A percentile compares a stretch with the other conserved stretches of the same genome.
Evolutionary conservation across 1,140 invertebrate genomes (phyloP).

Genomic region (Drosophila navojoa): DNA sequence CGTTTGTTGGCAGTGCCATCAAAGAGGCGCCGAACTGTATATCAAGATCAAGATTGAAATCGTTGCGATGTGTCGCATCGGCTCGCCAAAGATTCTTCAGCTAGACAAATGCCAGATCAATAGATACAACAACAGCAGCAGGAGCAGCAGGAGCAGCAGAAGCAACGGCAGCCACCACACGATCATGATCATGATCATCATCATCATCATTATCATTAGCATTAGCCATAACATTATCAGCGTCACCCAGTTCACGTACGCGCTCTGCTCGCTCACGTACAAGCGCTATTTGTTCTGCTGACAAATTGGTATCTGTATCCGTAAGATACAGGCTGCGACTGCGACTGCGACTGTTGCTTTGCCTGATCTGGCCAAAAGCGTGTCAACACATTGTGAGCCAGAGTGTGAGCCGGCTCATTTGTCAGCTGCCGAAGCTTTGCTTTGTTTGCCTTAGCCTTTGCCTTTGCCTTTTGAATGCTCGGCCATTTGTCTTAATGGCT

Average conservation of each 20-base stretch:
- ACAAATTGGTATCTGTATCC: slow-evolving; percentile 66
- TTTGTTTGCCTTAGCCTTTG: slow-evolving; percentile 39
- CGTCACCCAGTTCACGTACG: slow-evolving; percentile 69
- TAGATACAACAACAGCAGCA: slow-evolving; percentile 14
- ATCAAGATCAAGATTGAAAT: slow-evolving; percentile 82
- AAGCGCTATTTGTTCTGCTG: slow-evolving; percentile 64
- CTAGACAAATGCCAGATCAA: slow-evolving; percentile 43
- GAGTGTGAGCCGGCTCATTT: slow-evolving; percentile 61
- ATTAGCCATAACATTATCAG: slow-evolving; percentile 9
- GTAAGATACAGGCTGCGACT: slow-evolving; percentile 39
- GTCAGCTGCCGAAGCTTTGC: slow-evolving; percentile 55
- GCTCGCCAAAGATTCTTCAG: slow-evolving; percentile 38
- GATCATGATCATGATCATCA: neutral
- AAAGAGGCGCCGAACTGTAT: slow-evolving; percentile 75
- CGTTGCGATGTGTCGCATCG: slow-evolving; percentile 52
- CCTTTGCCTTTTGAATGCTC: slow-evolving; percentile 54
- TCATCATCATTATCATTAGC: slow-evolving; percentile 17
- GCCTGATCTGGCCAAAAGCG: slow-evolving; percentile 53
- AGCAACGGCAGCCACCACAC: neutral
- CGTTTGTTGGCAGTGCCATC: slow-evolving; percentile 53
- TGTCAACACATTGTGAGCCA: slow-evolving; percentile 72
- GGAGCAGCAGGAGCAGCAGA: neutral
- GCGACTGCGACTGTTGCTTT: neutral
- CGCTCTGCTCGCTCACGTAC: slow-evolving; percentile 62
- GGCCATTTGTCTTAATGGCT: slow-evolving; percentile 74